These are phyloP conservation scores for Nannobrachium achirus DNA, from an alignment of 2,113 vertebrate species.

Conservation along the genomic window DNA sequence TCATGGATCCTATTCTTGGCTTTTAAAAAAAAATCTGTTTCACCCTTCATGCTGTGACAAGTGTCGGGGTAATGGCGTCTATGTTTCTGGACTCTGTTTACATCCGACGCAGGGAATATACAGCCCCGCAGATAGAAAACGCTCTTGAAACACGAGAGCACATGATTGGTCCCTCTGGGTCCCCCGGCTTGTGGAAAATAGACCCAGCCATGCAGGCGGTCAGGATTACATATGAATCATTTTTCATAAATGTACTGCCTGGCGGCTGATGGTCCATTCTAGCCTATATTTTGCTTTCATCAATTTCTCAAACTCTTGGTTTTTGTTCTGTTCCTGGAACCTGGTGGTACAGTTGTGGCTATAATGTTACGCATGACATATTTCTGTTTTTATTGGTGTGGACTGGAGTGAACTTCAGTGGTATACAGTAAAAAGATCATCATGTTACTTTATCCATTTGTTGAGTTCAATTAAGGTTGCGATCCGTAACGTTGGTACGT, in stretches of 20 bases:
- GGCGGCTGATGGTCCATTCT: background rate
- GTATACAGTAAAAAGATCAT: too few species aligned
- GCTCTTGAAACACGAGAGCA: slow-evolving; percentile 49
- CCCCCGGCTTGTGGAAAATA: slow-evolving; percentile 23
- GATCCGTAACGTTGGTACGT: too few species aligned
- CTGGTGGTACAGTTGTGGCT: too few species aligned
- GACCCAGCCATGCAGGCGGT: slow-evolving; percentile 20
- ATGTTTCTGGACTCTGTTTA: slow-evolving; percentile 41
- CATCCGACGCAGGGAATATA: slow-evolving; percentile 37
- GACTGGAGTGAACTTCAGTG: too few species aligned
- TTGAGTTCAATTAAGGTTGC: too few species aligned
- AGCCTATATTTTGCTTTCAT: background rate
- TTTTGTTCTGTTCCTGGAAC: too few species aligned
- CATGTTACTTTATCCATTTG: too few species aligned
- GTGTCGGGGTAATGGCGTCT: slow-evolving; percentile 34
- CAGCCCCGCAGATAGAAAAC: slow-evolving; percentile 50
- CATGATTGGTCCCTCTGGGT: slow-evolving; percentile 1
- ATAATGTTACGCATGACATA: too few species aligned
- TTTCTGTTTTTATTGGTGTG: too few species aligned
- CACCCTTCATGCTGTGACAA: slow-evolving; percentile 52
- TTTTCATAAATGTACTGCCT: slow-evolving; percentile 2
- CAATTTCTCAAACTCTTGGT: too few species aligned
- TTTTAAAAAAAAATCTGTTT: slow-evolving; percentile 53
- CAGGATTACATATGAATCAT: slow-evolving; percentile 6
- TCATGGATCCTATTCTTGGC: slow-evolving; percentile 73